Percentiles rank a stretch among this genome's conserved stretches.
phyloP scores from a whole-genome alignment of 2,113 vertebrate species.

The Eublepharis macularius region DNA sequence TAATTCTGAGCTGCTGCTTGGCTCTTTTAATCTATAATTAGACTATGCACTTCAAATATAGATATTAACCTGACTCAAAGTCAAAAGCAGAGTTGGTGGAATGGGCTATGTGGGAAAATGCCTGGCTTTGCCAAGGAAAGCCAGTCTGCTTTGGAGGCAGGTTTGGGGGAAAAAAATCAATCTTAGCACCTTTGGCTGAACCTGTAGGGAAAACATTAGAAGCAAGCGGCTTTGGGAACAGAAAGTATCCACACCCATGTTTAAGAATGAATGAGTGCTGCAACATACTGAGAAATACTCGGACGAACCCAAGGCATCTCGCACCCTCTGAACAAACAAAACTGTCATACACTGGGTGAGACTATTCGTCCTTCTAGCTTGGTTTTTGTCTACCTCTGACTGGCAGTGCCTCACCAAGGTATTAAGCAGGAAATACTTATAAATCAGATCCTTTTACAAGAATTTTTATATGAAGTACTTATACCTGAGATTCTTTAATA shows the following conservation, averaged over 20 bases:
- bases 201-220: neutral
- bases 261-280: conserved; percentile 52
- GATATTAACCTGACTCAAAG: conserved; percentile 46
- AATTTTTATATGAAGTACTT: no score
- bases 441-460: no score
- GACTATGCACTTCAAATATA: conserved; percentile 57
- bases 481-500: no score
- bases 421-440: no score
- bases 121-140: conserved; percentile 39
- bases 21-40: conserved; percentile 51
- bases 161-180: conserved; percentile 41
- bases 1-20: conserved; percentile 31
- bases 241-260: neutral
- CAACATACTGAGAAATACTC: neutral
- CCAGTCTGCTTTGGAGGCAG: neutral
- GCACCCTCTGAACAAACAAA: neutral
- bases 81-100: conserved; percentile 37
- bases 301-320: neutral
- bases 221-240: neutral
- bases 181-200: conserved; percentile 36
- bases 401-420: no score
- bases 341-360: no score
- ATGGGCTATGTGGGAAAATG: conserved; percentile 23
- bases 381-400: no score
- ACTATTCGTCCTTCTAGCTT: no score